These are phyloP conservation scores for Cetoscarus ocellatus DNA, from an alignment of 2,797 vertebrate species.

Conservation along the genomic window DNA sequence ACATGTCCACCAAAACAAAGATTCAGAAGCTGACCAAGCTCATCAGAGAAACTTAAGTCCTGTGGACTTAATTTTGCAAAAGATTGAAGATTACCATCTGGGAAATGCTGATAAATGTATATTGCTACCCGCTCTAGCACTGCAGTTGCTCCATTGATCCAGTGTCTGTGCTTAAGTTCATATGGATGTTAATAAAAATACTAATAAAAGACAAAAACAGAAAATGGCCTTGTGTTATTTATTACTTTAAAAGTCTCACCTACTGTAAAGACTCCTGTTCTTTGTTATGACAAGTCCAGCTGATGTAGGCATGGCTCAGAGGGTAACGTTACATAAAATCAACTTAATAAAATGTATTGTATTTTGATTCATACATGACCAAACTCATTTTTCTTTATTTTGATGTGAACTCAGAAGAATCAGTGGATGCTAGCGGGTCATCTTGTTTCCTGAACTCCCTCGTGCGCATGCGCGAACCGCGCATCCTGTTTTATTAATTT, in stretches of 20 bases:
- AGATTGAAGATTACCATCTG: constrained; percentile 32
- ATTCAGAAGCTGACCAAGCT: constrained; percentile 93
- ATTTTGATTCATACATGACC: no score
- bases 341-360: no score
- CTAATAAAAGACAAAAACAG: constrained; percentile 28
- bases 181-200: constrained; percentile 79
- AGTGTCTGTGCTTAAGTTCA: constrained; percentile 72
- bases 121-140: constrained; percentile 67
- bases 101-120: constrained; percentile 58
- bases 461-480: constrained; percentile 80
- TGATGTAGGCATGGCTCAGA: neutral
- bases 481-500: constrained; percentile 75
- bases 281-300: neutral
- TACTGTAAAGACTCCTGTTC: neutral
- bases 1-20: constrained; percentile 93
- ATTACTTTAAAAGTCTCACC: neutral
- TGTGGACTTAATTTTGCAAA: constrained; percentile 72
- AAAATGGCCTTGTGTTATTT: constrained; percentile 19
- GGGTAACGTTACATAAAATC: neutral
- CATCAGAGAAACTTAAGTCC: constrained; percentile 88
- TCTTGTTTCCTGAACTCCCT: constrained; percentile 54
- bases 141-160: constrained; percentile 64
- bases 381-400: no score
- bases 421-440: neutral
- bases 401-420: neutral